Evolutionary conservation across 2,797 vertebrate genomes (phyloP), one percentile per base, ranked within the genome.

Genomic region (Acanthiza pusilla): DNA sequence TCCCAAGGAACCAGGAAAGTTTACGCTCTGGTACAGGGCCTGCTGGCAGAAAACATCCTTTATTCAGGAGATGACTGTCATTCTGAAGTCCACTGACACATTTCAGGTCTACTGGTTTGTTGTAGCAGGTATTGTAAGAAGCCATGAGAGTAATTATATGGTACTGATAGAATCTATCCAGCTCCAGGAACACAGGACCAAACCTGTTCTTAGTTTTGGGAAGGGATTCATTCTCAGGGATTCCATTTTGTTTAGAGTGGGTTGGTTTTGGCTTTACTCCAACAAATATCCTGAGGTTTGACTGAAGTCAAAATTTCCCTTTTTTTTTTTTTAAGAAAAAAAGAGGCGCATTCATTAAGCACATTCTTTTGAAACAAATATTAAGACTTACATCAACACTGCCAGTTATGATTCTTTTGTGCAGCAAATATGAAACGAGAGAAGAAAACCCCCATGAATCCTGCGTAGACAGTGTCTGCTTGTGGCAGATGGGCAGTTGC

Each of bases 131-230:
- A 78, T 55, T 86, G 26, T 91, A 60, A 68, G 74, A 81, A 95
- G 18, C 54, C 23, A 14, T 42, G 42, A 29, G 48, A 57, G 68
- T 89, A 92, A 91, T 91, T 95, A 93, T 34, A 20, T 74, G 50
- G 34, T 77, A 87, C 68, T 92, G 87, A 93, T 94, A 91, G 84
- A 94, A 95, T 96, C 94, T 87, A 48, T 42, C 78, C 82, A 86
- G 70, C 76, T 83, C 77, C 57, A 63, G 40, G 54, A 91, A 8
- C 47, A 65, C 91, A 96, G 89, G 91, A 93, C 55, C 53, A 72
- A 91, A 94, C 89, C 58, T 93, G 93, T 85, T 88, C 61, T 74
- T 82, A 57, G 65, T 92, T 93, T 89, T 74, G 82, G 58, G 50
- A 85, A 72, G 18, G 38, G 47, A 62, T 72, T 83, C 2, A 1